These are phyloP conservation scores for Phycodurus eques DNA, from an alignment of 2,113 vertebrate genomes.

Conservation along the genomic window DNA sequence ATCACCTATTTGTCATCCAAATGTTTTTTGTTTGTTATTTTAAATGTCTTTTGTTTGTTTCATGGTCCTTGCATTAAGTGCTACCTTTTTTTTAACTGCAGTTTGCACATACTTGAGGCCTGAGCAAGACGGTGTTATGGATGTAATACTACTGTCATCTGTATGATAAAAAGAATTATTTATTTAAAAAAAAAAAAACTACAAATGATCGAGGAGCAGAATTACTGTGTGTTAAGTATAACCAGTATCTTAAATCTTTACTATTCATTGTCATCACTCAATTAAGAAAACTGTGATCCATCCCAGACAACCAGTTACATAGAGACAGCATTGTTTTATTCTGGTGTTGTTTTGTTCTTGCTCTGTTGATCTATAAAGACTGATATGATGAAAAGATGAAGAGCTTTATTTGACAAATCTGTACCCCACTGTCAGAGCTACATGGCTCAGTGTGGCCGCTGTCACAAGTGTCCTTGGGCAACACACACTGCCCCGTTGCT, in stretches of 20 bases:
- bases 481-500: background rate
- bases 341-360: constrained; percentile 9
- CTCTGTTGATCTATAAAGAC: constrained; percentile 36
- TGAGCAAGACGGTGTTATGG: constrained; percentile 27
- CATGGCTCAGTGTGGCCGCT: background rate
- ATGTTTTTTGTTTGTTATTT: constrained; percentile 13
- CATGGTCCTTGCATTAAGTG: constrained; percentile 51
- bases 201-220: constrained; percentile 40
- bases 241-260: constrained; percentile 28
- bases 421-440: constrained; percentile 33
- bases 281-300: constrained; percentile 44
- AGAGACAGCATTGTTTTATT: constrained; percentile 13
- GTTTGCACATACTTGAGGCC: constrained; percentile 66
- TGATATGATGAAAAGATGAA: constrained; percentile 29
- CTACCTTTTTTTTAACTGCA: constrained; percentile 59
- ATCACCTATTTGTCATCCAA: constrained; percentile 13
- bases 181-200: constrained; percentile 68
- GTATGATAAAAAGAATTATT: constrained; percentile 70
- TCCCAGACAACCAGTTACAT: constrained; percentile 28
- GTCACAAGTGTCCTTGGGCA: background rate
- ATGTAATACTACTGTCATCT: constrained; percentile 70
- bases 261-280: constrained; percentile 34
- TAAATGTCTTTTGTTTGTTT: constrained; percentile 36
- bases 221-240: constrained; percentile 30
- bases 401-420: constrained; percentile 52